phyloP scores from a whole-genome alignment of 1,140 invertebrate genomes.

The Apocrypta bakeri region DNA sequence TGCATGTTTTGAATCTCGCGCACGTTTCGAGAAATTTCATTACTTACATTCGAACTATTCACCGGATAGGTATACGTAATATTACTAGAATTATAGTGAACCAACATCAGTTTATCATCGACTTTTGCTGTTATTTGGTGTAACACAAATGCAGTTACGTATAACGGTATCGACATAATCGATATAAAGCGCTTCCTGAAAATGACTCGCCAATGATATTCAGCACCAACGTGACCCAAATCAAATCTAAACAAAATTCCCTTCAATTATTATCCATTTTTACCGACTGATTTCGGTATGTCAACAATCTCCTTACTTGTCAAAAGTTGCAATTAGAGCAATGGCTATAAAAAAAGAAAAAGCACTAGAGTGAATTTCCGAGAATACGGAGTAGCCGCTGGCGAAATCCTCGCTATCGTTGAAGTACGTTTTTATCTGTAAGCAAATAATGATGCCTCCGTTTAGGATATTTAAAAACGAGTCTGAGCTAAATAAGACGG shows the following conservation, averaged over 20 bases:
- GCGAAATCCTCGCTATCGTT: constrained; percentile 55
- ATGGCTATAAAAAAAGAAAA: constrained; percentile 66
- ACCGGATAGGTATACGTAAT: constrained; percentile 23
- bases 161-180: constrained; percentile 63
- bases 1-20: background rate
- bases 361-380: constrained; percentile 65
- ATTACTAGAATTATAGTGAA: constrained; percentile 59
- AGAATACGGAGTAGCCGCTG: constrained; percentile 58
- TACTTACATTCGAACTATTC: constrained; percentile 59
- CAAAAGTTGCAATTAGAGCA: constrained; percentile 66
- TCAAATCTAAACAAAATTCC: constrained; percentile 63
- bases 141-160: constrained; percentile 64
- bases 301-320: too few species aligned
- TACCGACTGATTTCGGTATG: too few species aligned
- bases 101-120: constrained; percentile 63
- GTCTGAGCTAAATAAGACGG: background rate
- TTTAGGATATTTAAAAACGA: constrained; percentile 22
- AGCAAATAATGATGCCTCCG: constrained; percentile 37
- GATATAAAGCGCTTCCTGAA: constrained; percentile 62
- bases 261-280: background rate
- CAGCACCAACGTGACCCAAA: constrained; percentile 62
- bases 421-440: constrained; percentile 64
- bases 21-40: background rate
- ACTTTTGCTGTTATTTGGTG: constrained; percentile 62
- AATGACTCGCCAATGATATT: constrained; percentile 64